Conservation (phyloP, 1,140 invertebrate genomes). For the Antheraea pernyi region DNA sequence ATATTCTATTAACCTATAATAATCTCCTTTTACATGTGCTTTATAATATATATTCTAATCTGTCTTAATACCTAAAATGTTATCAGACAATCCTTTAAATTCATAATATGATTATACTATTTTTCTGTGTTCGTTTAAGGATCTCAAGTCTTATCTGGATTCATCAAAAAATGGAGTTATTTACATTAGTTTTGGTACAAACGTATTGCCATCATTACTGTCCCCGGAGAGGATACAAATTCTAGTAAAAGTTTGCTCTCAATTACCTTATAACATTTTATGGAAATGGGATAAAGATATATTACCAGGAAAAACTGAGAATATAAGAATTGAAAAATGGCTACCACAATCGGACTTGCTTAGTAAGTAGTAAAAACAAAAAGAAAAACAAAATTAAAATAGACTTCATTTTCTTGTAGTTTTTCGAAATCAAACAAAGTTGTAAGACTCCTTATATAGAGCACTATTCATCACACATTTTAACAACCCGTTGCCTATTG, state of each 20-base stretch:
- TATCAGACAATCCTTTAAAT: too few species aligned
- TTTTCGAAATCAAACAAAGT: too few species aligned
- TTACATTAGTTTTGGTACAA: conserved; percentile 79
- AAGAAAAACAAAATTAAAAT: too few species aligned
- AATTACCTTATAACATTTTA: conserved; percentile 64
- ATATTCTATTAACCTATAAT: too few species aligned
- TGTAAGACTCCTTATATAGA: too few species aligned
- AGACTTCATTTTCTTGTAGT: too few species aligned
- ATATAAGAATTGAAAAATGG: conserved; percentile 75
- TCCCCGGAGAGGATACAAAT: conserved; percentile 50
- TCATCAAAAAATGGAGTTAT: conserved; percentile 52
- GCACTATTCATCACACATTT: too few species aligned
- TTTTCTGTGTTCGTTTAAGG: conserved; percentile 17
- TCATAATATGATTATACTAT: too few species aligned
- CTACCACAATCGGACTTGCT: conserved; percentile 71
- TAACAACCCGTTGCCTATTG: too few species aligned
- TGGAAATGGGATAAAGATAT: conserved; percentile 69
- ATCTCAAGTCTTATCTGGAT: conserved; percentile 35
- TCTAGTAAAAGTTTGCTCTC: conserved; percentile 67
- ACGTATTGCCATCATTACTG: conserved; percentile 66
- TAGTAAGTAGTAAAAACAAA: conserved; percentile 12
- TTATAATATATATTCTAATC: too few species aligned
- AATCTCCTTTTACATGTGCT: too few species aligned
- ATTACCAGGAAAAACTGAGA: conserved; percentile 54
- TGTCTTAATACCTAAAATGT: too few species aligned